phyloP scores from a whole-genome alignment of 1,140 invertebrate species.

The Venturia canescens region DNA sequence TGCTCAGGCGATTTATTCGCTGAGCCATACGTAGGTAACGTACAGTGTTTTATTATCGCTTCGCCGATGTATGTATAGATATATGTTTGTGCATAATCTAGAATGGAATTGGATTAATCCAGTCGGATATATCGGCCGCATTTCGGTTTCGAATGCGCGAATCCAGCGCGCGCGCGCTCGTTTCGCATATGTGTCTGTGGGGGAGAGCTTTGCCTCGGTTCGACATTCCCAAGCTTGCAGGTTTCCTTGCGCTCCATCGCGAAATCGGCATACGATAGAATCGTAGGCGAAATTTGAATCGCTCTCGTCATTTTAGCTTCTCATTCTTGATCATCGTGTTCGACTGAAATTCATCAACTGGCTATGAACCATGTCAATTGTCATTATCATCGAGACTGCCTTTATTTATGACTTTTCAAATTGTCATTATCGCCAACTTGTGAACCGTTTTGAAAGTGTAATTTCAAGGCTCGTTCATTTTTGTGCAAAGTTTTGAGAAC shows the following conservation, averaged over 20 bases:
- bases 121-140: conserved; percentile 2
- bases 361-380: too few relatives aligned
- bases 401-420: too few relatives aligned
- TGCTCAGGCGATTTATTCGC: neutral
- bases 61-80: neutral
- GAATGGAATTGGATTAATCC: conserved; percentile 23
- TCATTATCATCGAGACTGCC: too few relatives aligned
- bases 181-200: conserved; percentile 2
- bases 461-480: too few relatives aligned
- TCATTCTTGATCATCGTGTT: too few relatives aligned
- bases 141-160: neutral
- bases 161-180: neutral
- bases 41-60: neutral
- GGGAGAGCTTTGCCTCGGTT: neutral
- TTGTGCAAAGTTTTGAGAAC: too few relatives aligned
- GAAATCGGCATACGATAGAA: too few relatives aligned
- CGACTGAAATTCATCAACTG: too few relatives aligned
- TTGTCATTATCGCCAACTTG: too few relatives aligned
- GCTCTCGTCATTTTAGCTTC: too few relatives aligned
- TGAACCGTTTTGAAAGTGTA: too few relatives aligned
- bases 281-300: too few relatives aligned
- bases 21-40: neutral
- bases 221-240: neutral
- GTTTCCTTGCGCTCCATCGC: neutral
- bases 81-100: neutral